Percentiles rank a stretch among this genome's conserved stretches.
Evolutionary conservation across 2,888 invertebrate species (phyloP).

Genomic region (Aphidius colemani): DNA sequence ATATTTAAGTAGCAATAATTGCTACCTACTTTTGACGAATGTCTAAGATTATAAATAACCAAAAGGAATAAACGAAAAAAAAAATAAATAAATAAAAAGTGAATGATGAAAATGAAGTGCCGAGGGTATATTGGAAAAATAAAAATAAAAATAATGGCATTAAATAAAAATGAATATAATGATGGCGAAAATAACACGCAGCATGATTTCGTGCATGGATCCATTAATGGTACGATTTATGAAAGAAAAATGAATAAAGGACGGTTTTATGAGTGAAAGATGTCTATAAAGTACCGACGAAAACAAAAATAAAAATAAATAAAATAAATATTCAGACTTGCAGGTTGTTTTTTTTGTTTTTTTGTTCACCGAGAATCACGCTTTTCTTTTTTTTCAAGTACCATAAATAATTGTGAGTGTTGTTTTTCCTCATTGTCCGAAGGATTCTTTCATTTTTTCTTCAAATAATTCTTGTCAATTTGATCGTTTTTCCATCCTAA

Average conservation of each 20-base stretch:
- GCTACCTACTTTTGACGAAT: too few species aligned
- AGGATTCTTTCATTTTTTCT: neutral
- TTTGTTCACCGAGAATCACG: conserved; percentile 22
- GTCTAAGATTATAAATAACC: too few species aligned
- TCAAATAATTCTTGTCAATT: conserved; percentile 2
- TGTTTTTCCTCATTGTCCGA: neutral
- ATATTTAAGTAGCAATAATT: too few species aligned
- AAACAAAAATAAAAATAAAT: conserved; percentile 22
- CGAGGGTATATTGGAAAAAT: too few species aligned
- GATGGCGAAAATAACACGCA: neutral
- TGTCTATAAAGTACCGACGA: neutral
- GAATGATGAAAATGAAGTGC: neutral
- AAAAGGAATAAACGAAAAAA: neutral
- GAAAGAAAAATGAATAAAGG: conserved; percentile 13
- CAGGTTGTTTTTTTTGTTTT: conserved; percentile 11
- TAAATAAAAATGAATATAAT: neutral
- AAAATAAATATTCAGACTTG: conserved; percentile 27
- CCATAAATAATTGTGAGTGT: too few species aligned
- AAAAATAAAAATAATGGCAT: neutral
- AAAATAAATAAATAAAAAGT: conserved; percentile 1
- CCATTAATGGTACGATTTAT: conserved; percentile 8
- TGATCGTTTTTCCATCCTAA: conserved; percentile 6
- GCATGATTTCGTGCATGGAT: conserved; percentile 2
- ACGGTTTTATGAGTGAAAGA: conserved; percentile 11
- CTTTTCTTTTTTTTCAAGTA: neutral